These are phyloP conservation scores for Neogobius melanostomus DNA, from an alignment of 2,113 vertebrate genomes.

Conservation along the genomic window DNA sequence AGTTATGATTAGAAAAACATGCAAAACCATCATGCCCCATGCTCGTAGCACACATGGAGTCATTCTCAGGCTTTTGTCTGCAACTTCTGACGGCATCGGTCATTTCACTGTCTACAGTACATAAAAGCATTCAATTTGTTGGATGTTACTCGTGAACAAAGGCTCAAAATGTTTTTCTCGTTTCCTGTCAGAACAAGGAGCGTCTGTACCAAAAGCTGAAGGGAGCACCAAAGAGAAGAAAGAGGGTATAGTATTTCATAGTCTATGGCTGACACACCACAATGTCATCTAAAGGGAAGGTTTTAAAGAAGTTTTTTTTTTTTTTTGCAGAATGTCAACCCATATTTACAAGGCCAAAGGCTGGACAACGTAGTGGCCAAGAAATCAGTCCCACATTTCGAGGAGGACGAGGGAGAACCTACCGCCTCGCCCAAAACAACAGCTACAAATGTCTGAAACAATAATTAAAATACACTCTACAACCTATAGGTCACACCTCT, in stretches of 20 bases:
- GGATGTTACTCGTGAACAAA: constrained; percentile 22
- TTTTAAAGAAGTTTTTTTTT: not conserved
- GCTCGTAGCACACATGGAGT: not conserved
- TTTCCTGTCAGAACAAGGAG: constrained; percentile 85
- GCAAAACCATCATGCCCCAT: not conserved
- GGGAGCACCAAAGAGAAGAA: constrained; percentile 86
- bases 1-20: too few relatives aligned
- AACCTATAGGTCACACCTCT: not conserved
- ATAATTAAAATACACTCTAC: constrained; percentile 9
- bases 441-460: constrained; percentile 45
- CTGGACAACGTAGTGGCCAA: constrained; percentile 96
- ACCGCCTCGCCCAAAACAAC: constrained; percentile 44
- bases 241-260: constrained; percentile 81
- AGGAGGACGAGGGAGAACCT: constrained; percentile 81
- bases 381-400: constrained; percentile 95
- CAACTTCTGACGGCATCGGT: not conserved
- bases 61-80: not conserved
- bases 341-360: constrained; percentile 91
- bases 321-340: constrained; percentile 86
- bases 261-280: constrained; percentile 32
- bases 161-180: constrained; percentile 19
- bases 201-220: constrained; percentile 91
- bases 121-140: constrained; percentile 33
- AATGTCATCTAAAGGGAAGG: not conserved
- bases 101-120: not conserved